These are phyloP conservation scores for Chlamydotis undulata DNA, from an alignment of 2,113 vertebrate genomes.

Conservation along the genomic window DNA sequence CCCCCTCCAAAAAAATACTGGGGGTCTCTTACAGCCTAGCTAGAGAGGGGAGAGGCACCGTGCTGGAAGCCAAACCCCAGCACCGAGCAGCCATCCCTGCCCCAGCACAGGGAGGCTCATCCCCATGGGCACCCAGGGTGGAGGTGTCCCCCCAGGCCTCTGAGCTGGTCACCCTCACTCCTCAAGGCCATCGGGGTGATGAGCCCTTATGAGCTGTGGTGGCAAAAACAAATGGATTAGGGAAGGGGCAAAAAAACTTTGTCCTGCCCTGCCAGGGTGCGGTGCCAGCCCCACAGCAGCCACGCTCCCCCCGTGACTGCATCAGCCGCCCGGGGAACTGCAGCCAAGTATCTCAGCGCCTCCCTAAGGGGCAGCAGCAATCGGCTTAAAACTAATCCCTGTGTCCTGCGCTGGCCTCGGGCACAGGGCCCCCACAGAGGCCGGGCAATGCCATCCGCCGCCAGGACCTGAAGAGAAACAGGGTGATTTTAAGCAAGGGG, in stretches of 20 bases:
- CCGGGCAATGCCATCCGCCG: rapidly evolving
- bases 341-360: neutral
- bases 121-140: rapidly evolving
- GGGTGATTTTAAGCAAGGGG: neutral
- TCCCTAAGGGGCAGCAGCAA: neutral
- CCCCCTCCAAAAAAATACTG: neutral
- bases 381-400: constrained; percentile 42
- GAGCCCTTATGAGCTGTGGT: neutral
- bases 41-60: rapidly evolving
- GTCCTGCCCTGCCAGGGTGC: rapidly evolving
- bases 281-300: rapidly evolving
- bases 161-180: neutral
- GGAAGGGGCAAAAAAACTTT: neutral
- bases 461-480: neutral
- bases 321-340: neutral
- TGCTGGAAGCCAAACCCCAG: neutral
- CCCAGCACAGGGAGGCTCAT: neutral
- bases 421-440: rapidly evolving
- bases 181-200: neutral
- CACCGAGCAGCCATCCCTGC: rapidly evolving
- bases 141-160: neutral
- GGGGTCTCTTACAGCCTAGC: neutral
- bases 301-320: rapidly evolving
- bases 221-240: neutral
- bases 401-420: neutral